Evolutionary conservation across 2,113 vertebrate genomes (phyloP), one percentile per base, ranked within the genome.

Genomic region (Notarius quadriscutis): DNA sequence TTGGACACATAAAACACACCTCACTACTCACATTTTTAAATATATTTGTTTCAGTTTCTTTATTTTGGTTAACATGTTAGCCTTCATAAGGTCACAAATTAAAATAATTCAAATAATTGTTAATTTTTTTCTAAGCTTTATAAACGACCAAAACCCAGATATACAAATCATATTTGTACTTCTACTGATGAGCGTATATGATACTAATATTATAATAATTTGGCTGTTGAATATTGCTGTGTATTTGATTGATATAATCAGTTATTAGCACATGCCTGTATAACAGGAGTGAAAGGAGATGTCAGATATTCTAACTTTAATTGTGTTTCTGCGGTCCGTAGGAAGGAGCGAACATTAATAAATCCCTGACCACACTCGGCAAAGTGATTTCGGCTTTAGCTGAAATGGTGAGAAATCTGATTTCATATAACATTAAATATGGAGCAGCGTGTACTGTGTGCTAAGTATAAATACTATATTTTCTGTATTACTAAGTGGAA

Each of bases 311-410:
- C 11, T 30, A 18, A 48, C 2, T 30, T 41, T 63, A 20, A 15
- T 27, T 62, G 30, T 62, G 17, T 55, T 75, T 2, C 79, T 65
- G 83, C 50, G 71, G n/a, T 90, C 89, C 93, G 5, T 87, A 96
- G 98, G 98, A 99, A 94, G 98, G 98, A 88, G 98, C 98, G 88
- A 99, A 99, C 91, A 99, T 99, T 93, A 99, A 99, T 93, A 99
- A 99, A 94, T 99, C 98, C 88, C 91, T 99, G 92, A 99, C 98
- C 50, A 99, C 98, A 0, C 93, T 99, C 90, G 98, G 98, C 3
- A 99, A 99, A 91, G 98, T 99, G 84, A 99, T 99, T 92, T 99
- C 98, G 2, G 98, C 97, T 27, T 93, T 99, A 87, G 98, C 98
- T 0, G 98, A 99, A 93, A 93, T 97, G 95, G 98, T 99, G 90